Base-by-base conservation (phyloP, 2,797 vertebrate genomes). In the Rhinophrynus dorsalis region DNA sequence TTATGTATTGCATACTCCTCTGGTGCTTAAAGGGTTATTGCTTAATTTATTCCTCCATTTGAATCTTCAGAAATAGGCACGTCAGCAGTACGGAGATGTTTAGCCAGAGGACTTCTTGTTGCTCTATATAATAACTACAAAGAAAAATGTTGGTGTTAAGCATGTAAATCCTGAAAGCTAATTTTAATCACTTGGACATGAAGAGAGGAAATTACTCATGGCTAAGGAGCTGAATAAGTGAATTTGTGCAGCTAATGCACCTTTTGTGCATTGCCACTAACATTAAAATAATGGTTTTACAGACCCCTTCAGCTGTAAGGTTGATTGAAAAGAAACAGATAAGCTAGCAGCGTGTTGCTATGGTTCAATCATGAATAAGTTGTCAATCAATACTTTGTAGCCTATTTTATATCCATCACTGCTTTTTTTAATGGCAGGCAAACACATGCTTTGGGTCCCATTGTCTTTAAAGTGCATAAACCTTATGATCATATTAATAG, bases 31-130 rank as follows among this genome's bases (percentile, higher is more conserved):
- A n/a, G n/a, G n/a, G n/a, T n/a, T n/a, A n/a, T n/a, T n/a, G n/a
- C n/a, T n/a, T n/a, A n/a, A n/a, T 47, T 51, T n/a, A 27, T 51
- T 23, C 11, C 24, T 23, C 10, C 23, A 3, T 48, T 60, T 60
- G 37, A 30, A 38, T 29, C 12, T 24, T 26, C 38, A 29, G 44
- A 60, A 13, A 20, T 29, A 15, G 44, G 55, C 21, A n/a, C 42
- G 57, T 44, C 38, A 30, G 57, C 57, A 60, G 26, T 44, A 44
- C 24, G 5, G 44, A 60, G 37, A 24, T 60, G 38, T 60, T 27
- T 60, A 60, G 57, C 57, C 57, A 60, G 24, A 44, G 38, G 38
- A 60, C 17, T 10, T 40, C 38, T 60, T 42, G 57, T 60, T 44
- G 37, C 32, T 42, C 23, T 29, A 12, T 24, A 56, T 56, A 37